A percentile compares a stretch with the other conserved stretches of the same genome.
Evolutionary conservation across 2,797 vertebrate species (phyloP).

Genomic region (Sebastes taczanowskii): DNA sequence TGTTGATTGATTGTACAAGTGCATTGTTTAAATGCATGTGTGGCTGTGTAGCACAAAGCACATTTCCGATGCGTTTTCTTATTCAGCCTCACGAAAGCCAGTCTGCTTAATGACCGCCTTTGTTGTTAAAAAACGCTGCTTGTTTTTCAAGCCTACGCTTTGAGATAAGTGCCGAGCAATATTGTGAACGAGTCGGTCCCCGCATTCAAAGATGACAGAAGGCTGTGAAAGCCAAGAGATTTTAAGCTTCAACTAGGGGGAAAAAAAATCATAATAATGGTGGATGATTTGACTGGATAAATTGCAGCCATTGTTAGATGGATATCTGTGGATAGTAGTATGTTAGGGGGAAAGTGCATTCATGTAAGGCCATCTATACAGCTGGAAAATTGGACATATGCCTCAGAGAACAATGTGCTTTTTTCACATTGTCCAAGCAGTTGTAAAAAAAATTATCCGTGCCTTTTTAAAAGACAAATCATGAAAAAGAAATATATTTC

Average conservation of each 20-base stretch:
- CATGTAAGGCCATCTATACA: background rate
- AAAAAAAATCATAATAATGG: background rate
- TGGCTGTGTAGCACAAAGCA: background rate
- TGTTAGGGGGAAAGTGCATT: background rate
- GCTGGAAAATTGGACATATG: background rate
- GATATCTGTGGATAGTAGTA: background rate
- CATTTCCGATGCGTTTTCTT: conserved; percentile 20
- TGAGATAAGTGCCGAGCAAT: conserved; percentile 53
- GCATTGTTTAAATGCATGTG: conserved; percentile 10
- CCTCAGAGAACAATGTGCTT: background rate
- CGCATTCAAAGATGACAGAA: conserved; percentile 46
- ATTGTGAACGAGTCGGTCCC: conserved; percentile 8
- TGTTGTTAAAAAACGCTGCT: conserved; percentile 35
- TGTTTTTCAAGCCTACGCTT: conserved; percentile 49
- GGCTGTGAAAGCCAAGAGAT: conserved; percentile 3
- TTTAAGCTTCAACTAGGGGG: background rate
- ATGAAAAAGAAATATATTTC: background rate
- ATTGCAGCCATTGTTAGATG: conserved; percentile 1
- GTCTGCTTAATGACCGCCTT: conserved; percentile 26
- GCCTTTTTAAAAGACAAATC: background rate
- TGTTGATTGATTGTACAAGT: conserved; percentile 25
- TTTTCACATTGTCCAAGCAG: background rate
- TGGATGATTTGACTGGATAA: conserved; percentile 12
- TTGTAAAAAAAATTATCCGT: background rate
- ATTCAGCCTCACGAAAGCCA: conserved; percentile 18